phyloP scores from a whole-genome alignment of 92 coral and sea anemone species.

The Micromussa lordhowensis region DNA sequence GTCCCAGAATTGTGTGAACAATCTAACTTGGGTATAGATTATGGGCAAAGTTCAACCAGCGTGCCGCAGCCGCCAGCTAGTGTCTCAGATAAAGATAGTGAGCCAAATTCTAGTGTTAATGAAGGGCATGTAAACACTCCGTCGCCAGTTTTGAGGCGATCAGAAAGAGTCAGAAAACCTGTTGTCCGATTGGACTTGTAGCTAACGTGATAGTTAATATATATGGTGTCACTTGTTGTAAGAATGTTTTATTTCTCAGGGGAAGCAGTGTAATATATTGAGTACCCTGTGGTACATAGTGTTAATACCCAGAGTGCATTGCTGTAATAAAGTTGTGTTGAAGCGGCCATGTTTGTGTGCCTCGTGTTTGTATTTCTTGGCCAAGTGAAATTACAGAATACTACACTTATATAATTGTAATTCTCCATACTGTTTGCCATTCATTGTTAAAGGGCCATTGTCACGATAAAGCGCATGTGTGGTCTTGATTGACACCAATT shows the following conservation, averaged over 20 bases:
- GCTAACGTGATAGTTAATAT: not conserved
- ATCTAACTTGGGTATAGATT: not conserved
- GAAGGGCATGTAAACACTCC: not conserved
- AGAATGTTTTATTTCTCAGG: not conserved
- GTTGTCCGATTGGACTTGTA: not conserved
- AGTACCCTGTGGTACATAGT: not conserved
- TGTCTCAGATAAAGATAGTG: conserved; percentile 17
- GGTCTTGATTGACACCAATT: too few relatives aligned
- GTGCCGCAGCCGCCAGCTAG: conserved; percentile 23
- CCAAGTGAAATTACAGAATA: too few relatives aligned
- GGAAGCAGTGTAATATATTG: conserved; percentile 8
- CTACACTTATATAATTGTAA: too few relatives aligned
- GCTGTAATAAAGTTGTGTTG: too few relatives aligned
- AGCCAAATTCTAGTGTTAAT: not conserved
- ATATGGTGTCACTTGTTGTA: not conserved
- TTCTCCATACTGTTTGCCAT: too few relatives aligned
- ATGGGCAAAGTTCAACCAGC: not conserved
- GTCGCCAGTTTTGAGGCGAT: not conserved
- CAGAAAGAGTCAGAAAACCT: not conserved
- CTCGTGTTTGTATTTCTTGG: too few relatives aligned
- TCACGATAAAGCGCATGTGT: too few relatives aligned
- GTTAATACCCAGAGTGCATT: too few relatives aligned
- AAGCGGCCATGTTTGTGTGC: too few relatives aligned
- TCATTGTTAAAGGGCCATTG: too few relatives aligned
- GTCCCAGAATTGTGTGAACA: conserved; percentile 19